Evolutionary conservation across 1,140 invertebrate genomes (phyloP), one percentile per base, ranked within the genome.

Genomic region (Drosophila rhopaloa): DNA sequence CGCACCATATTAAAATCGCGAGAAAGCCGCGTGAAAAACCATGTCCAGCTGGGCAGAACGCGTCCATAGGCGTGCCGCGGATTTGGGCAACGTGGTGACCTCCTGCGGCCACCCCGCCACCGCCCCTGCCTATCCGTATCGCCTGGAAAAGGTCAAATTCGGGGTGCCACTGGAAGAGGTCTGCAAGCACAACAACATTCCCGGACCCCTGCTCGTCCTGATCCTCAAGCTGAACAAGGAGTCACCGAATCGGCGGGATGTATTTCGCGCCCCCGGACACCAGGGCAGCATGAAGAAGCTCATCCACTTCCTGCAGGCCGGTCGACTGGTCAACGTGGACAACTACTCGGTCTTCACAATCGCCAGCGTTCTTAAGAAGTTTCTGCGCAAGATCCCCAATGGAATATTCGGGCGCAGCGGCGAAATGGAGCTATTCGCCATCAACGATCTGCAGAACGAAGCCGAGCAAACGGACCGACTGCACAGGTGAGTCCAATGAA

Each of bases 321-420:
- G 98, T 11, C 95, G 98, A 67, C 94, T 99, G 73, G 97, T 99
- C n/a, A 99, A 99, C 92, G 98, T 99, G 88, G 97, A 98, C 88
- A 98, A 99, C 92, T 99, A 98, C 92, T 98, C 97, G 75, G 98
- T 99, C 57, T 98, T 99, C 93, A 99, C 98, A 41, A 98, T 99
- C 89, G 98, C 98, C 27, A 99, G 98, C 93, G 98, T 99, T 40
- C 94, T 99, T 35, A 99, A 99, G 93, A 97, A 97, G 94, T 99
- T 99, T 93, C 94, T 99, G n/a, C 95, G 98, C 61, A 99, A 99
- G 94, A 96, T 99, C 80, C 98, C 98, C 46, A 97, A 97, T 66
- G 98, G 98, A 27, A 97, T 99, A 58, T 99, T 99, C 94, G 96
- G 98, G 0, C 94, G 95, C 35, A 96, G 97, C 55, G 96, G 97